A percentile compares a stretch with the other conserved stretches of the same genome.
phyloP scores from a whole-genome alignment of 30 jellyfish, hydroid and myxozoan species.

The Rhopilema esculentum region DNA sequence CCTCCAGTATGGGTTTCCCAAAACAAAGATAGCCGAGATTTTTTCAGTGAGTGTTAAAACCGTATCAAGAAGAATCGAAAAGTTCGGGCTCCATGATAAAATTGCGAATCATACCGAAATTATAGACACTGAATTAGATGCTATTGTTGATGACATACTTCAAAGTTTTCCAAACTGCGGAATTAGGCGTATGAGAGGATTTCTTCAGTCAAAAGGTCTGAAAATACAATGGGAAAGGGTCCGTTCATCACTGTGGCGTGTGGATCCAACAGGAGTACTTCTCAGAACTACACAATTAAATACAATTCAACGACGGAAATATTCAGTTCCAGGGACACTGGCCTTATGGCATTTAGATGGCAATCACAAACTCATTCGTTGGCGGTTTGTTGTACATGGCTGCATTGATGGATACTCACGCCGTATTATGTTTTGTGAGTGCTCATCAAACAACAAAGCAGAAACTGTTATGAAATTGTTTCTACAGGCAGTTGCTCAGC shows the following conservation, averaged over 20 bases:
- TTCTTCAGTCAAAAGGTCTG: slow-evolving; percentile 21
- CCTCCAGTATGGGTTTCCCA: slow-evolving; percentile 42
- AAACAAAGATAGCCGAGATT: slow-evolving; percentile 35
- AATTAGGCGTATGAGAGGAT: slow-evolving; percentile 42
- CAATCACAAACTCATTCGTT: slow-evolving; percentile 16
- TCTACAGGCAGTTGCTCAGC: slow-evolving; percentile 19
- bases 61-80: slow-evolving; percentile 27
- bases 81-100: slow-evolving; percentile 15
- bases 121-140: too few relatives aligned
- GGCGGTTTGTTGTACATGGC: slow-evolving; percentile 48
- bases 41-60: slow-evolving; percentile 50
- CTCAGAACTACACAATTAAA: slow-evolving; percentile 14
- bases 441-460: slow-evolving; percentile 33
- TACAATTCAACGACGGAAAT: slow-evolving; percentile 12
- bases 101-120: neutral
- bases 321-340: slow-evolving; percentile 8
- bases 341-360: slow-evolving; percentile 33
- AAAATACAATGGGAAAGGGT: slow-evolving; percentile 33
- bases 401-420: slow-evolving; percentile 44
- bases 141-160: too few relatives aligned
- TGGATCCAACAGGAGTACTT: slow-evolving; percentile 36
- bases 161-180: slow-evolving; percentile 37
- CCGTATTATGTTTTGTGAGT: slow-evolving; percentile 18
- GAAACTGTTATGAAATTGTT: slow-evolving; percentile 53
- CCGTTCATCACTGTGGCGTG: slow-evolving; percentile 54